Percentiles rank a stretch among this genome's conserved stretches.
phyloP scores from a whole-genome alignment of 2,888 invertebrate genomes.

The Stenotaenia linearis region DNA sequence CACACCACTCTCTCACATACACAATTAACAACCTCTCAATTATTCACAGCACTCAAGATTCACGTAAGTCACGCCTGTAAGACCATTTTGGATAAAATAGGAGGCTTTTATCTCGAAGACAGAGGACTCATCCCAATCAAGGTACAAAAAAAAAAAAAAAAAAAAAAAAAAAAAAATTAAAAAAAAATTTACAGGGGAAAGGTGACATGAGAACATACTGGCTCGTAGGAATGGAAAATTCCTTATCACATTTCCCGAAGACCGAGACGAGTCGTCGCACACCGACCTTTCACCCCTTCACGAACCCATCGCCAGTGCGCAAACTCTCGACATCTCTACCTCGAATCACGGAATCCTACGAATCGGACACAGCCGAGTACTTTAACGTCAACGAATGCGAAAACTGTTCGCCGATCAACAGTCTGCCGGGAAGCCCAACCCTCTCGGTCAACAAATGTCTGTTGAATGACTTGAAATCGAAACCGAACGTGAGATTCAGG shows the following conservation, averaged over 20 bases:
- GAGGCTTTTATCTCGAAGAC: conserved; percentile 67
- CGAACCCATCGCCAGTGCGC: not conserved
- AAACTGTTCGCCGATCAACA: not conserved
- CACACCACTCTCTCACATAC: no score
- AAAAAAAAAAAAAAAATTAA: conserved; percentile 46
- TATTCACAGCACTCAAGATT: conserved; percentile 57
- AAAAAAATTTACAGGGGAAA: conserved; percentile 56
- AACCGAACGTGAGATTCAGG: conserved; percentile 35
- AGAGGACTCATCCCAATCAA: conserved; percentile 68
- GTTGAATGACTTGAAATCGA: conserved; percentile 38
- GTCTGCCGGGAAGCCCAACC: conserved; percentile 41
- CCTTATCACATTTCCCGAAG: not conserved
- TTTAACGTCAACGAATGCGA: not conserved
- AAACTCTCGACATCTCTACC: conserved; percentile 28
- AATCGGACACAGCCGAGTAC: not conserved
- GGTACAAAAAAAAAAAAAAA: conserved; percentile 49
- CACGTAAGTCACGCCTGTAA: conserved; percentile 70
- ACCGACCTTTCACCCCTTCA: not conserved
- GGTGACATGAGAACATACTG: conserved; percentile 70
- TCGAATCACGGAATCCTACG: conserved; percentile 1
- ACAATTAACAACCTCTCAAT: no score
- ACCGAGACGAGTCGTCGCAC: not conserved
- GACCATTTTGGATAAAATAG: conserved; percentile 60
- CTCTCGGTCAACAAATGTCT: conserved; percentile 36
- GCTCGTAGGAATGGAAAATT: conserved; percentile 53